Base-by-base conservation (phyloP, 2,113 vertebrate species). In the Oryctolagus cuniculus region DNA sequence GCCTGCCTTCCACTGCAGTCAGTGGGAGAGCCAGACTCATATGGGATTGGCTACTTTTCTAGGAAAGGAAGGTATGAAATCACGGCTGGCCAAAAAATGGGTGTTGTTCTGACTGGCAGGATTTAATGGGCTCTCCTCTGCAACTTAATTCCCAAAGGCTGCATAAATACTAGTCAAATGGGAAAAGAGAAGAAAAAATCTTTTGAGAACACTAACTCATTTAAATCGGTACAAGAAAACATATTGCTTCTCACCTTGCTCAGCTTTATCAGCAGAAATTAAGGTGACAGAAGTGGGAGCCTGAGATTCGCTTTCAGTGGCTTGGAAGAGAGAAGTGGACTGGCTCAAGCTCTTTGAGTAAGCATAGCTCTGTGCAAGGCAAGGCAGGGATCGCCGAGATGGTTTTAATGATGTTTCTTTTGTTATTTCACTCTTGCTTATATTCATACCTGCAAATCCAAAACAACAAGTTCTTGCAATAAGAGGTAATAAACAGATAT, bases 331-430 rank as follows among this genome's bases (percentile, higher is more conserved):
- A 0, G 99, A 99, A 0, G 99, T 98, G 82, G 99, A 99, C 90
- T 99, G 99, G 98, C 99, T 99, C 98, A 99, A 98, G 97, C 99
- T 99, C 96, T 99, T 98, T 11, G 99, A 99, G 84, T 99, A 99
- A 0, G 99, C 99, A 72, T 99, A 99, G 97, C 99, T 99, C 97
- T 99, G 99, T 66, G 98, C 98, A 1, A 99, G 98, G 95, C 99
- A 99, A 94, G 99, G 99, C 98, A 99, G 98, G 83, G 99, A 99
- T 98, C 99, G 99, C 95, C 99, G 98, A 25, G 99, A 99, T 0
- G 99, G 99, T 94, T 99, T 99, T 91, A 99, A 97, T 3, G 99
- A 98, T 78, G 99, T 99, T 87, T 99, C 99, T 96, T 99, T 99
- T 95, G 99, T 98, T 69, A 99, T 99, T 97, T 99, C 99, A 38